Percentiles rank a stretch among this genome's conserved stretches.
phyloP scores from a whole-genome alignment of 2,888 invertebrate genomes.

The Clusia tigrina region DNA sequence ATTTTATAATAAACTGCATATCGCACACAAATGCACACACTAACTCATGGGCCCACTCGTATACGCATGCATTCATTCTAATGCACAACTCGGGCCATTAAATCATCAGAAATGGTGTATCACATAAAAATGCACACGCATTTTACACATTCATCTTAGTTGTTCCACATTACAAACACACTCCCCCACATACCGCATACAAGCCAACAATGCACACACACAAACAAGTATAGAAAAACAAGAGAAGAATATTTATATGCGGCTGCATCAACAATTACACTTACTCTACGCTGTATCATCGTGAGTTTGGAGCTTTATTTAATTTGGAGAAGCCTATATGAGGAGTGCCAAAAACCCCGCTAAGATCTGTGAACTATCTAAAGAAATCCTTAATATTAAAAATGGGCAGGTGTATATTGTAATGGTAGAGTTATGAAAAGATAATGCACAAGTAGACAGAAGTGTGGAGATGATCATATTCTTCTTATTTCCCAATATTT shows the following conservation, averaged over 20 bases:
- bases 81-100: slow-evolving; percentile 52
- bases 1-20: slow-evolving; percentile 15
- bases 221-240: background rate
- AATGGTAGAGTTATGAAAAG: too few species aligned
- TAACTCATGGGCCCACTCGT: background rate
- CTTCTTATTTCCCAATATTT: too few species aligned
- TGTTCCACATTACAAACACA: slow-evolving; percentile 1
- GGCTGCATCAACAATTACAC: background rate
- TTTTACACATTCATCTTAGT: slow-evolving; percentile 33
- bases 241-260: background rate
- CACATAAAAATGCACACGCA: slow-evolving; percentile 37
- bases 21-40: slow-evolving; percentile 5
- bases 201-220: slow-evolving; percentile 1
- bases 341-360: too few species aligned
- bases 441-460: too few species aligned
- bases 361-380: too few species aligned
- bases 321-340: too few species aligned
- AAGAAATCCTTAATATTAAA: too few species aligned
- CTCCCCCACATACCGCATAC: background rate
- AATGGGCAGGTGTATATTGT: too few species aligned
- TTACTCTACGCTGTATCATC: too few species aligned
- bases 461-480: too few species aligned
- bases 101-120: slow-evolving; percentile 53
- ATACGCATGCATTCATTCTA: background rate
- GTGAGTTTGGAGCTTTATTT: too few species aligned